Evolutionary conservation across 1,140 invertebrate genomes (phyloP).

Genomic region (Drosophila bifasciata): DNA sequence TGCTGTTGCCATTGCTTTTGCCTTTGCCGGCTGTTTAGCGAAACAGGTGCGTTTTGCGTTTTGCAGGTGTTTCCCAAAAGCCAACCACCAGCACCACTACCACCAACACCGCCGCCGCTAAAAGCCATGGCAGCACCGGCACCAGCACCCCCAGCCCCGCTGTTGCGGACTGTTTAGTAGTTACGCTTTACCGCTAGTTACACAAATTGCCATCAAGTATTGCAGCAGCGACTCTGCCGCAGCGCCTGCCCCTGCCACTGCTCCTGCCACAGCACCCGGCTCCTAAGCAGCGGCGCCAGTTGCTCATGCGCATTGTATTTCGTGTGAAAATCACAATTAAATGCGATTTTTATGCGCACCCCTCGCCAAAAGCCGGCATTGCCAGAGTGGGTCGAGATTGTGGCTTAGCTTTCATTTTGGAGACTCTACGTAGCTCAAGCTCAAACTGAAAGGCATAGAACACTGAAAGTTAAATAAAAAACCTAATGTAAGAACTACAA

Average conservation of each 20-base stretch:
- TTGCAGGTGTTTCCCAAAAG: slow-evolving; percentile 83
- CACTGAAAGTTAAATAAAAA: slow-evolving; percentile 27
- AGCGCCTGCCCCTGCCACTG: background rate
- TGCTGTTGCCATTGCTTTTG: slow-evolving; percentile 48
- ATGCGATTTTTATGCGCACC: slow-evolving; percentile 81
- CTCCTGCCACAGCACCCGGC: background rate
- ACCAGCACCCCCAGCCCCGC: slow-evolving; percentile 8
- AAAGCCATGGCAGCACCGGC: background rate
- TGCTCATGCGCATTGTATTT: slow-evolving; percentile 79
- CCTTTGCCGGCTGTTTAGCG: slow-evolving; percentile 58
- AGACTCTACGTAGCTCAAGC: slow-evolving; percentile 19
- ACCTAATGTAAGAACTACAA: background rate
- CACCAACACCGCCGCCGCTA: background rate
- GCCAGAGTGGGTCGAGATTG: slow-evolving; percentile 19
- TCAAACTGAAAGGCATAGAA: slow-evolving; percentile 5
- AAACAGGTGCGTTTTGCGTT: slow-evolving; percentile 83
- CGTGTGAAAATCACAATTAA: slow-evolving; percentile 84
- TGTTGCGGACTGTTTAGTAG: slow-evolving; percentile 73
- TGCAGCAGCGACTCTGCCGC: background rate
- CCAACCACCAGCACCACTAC: slow-evolving; percentile 54
- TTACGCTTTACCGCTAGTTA: slow-evolving; percentile 81
- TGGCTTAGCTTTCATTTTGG: slow-evolving; percentile 57
- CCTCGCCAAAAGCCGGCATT: slow-evolving; percentile 51
- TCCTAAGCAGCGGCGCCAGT: slow-evolving; percentile 45
- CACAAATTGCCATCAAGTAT: slow-evolving; percentile 70